phyloP scores from a whole-genome alignment of 2,797 vertebrate species.

The Ara ararauna region DNA sequence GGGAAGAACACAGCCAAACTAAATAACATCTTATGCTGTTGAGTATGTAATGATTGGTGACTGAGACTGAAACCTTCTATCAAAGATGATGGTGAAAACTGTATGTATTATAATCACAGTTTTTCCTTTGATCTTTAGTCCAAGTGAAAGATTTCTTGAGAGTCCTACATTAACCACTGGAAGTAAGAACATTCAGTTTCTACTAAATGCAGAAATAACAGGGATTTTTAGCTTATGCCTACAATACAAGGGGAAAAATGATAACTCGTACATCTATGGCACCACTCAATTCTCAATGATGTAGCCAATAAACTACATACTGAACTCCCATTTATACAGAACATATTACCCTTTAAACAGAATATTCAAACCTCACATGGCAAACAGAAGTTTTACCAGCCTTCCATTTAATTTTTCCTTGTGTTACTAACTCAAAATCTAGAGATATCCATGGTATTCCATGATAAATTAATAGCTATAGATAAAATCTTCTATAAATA shows the following conservation, averaged over 20 bases:
- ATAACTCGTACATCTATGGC: background rate
- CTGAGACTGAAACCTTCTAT: background rate
- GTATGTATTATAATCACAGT: background rate
- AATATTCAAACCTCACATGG: background rate
- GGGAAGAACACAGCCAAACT: background rate
- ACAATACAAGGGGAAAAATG: background rate
- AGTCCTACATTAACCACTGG: background rate
- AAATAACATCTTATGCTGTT: background rate
- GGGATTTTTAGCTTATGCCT: background rate
- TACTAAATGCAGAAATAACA: background rate
- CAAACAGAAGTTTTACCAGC: constrained; percentile 20
- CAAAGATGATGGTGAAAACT: background rate
- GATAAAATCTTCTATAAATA: constrained; percentile 79
- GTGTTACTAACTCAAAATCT: constrained; percentile 31
- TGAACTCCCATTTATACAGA: constrained; percentile 25
- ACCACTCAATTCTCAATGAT: background rate
- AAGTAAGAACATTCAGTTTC: background rate
- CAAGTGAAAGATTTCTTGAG: background rate
- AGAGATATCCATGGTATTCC: constrained; percentile 48
- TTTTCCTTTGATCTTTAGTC: background rate
- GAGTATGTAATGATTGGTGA: background rate
- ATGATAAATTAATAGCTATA: constrained; percentile 69
- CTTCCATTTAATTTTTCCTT: constrained; percentile 27
- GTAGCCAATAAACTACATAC: background rate
- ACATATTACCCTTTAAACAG: background rate